Base-by-base conservation (phyloP, 2,113 vertebrate genomes). In the Vicugna pacos region DNA sequence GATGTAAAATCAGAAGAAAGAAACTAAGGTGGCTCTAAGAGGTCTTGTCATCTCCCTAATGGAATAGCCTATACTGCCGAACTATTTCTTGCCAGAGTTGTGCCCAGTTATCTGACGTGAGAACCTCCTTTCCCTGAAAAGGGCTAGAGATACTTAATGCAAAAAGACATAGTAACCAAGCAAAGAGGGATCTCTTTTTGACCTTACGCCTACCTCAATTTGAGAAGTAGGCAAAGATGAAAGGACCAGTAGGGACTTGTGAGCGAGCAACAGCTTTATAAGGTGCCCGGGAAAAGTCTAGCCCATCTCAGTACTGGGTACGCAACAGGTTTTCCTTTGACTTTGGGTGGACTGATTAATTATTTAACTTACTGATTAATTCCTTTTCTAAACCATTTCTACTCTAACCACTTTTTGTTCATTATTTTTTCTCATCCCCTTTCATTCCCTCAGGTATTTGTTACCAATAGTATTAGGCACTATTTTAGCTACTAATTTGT, bases 361-460 rank as follows among this genome's bases (percentile, higher is more conserved):
- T 64, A 32, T 17, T 46, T 92, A 38, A 77, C 28, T 69, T 73
- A 69, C 11, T 58, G 64, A 48, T 80, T 93, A 64, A 38, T 84
- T 93, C 58, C 65, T 90, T 58, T 92, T 95, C 80, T 46, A 83
- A 93, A 50, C n/a, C 15, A 65, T 93, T 95, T 95, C 38, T 16
- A 60, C 38, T 6, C 9, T 28, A 85, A 38, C 7, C 5, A 64
- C 46, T 70, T 5, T n/a, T 65, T 42, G 52, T 65, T 92, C 54
- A 17, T n/a, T 11, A 10, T 26, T 62, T 76, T 48, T 88, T 79
- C 38, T 89, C 62, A 67, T 9, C 9, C 42, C 42, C 32, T 69
- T 64, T 54, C 24, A 42, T 42, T 94, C 60, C 42, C 35, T 73
- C 4, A 7, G 17, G 3, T 91, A 52, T 76, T 50, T 94, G 32